Evolutionary conservation across 2,888 invertebrate genomes (phyloP).

Genomic region (Macrophya alboannulata): DNA sequence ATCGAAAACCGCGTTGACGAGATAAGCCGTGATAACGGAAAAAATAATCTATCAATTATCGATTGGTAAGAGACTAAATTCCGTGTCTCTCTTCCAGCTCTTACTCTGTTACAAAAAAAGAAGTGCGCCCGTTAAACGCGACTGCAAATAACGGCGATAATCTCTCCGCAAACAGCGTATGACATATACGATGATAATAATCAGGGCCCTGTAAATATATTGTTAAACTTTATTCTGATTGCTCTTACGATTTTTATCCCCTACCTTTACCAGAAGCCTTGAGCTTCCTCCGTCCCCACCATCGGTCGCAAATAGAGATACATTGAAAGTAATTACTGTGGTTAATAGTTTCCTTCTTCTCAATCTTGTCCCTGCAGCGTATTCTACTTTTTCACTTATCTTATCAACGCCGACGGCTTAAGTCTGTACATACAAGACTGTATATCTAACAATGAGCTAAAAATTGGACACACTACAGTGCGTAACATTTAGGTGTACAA

Average conservation of each 20-base stretch:
- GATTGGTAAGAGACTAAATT: background rate
- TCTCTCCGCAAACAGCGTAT: background rate
- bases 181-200: background rate
- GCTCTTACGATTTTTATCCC: background rate
- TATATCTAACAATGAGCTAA: constrained; percentile 29
- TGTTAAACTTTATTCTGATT: background rate
- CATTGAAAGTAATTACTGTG: constrained; percentile 28
- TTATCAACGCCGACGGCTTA: constrained; percentile 27
- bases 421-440: background rate
- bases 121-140: background rate
- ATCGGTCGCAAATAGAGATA: constrained; percentile 9
- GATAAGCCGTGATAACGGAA: background rate
- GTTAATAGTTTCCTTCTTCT: constrained; percentile 26
- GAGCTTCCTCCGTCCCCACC: background rate
- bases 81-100: background rate
- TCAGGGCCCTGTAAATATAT: background rate
- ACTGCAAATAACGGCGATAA: background rate
- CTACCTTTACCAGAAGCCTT: background rate
- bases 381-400: constrained; percentile 46
- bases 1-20: background rate
- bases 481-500: background rate
- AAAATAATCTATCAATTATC: background rate
- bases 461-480: background rate
- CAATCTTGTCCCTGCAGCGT: constrained; percentile 12
- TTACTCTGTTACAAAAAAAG: background rate